These are phyloP conservation scores for Delphinapterus leucas DNA, from an alignment of 2,113 vertebrate species.

Conservation along the genomic window DNA sequence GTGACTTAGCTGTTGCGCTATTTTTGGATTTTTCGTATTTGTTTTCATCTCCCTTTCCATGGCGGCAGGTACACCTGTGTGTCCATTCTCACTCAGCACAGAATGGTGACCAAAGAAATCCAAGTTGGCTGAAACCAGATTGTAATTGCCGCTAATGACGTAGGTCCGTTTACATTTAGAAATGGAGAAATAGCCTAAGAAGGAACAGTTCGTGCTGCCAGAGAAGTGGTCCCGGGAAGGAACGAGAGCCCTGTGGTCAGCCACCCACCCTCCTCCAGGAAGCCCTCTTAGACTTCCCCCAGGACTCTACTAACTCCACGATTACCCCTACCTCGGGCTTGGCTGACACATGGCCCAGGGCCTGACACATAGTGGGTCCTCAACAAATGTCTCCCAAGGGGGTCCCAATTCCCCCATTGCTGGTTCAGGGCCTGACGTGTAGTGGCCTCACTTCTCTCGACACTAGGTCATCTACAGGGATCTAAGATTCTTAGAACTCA, in stretches of 20 bases:
- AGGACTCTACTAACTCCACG: fast-evolving
- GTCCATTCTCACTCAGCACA: not conserved
- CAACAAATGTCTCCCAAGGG: not conserved
- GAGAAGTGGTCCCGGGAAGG: not conserved
- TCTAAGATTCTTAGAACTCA: not conserved
- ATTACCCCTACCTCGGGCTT: not conserved
- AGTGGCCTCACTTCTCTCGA: not conserved
- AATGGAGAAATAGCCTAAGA: not conserved
- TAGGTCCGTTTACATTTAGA: fast-evolving
- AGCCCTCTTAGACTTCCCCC: not conserved
- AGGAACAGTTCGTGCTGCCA: not conserved
- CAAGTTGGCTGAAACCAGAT: not conserved
- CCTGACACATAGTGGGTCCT: not conserved
- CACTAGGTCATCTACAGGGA: not conserved
- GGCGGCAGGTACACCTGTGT: not conserved
- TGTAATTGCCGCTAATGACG: not conserved
- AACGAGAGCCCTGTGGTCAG: fast-evolving
- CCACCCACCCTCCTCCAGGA: not conserved
- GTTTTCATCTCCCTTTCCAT: not conserved
- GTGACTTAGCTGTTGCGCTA: fast-evolving
- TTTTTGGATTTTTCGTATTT: not conserved
- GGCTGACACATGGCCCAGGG: not conserved
- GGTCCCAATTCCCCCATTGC: not conserved
- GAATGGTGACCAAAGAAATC: not conserved
- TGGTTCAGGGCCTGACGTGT: fast-evolving